Conservation (phyloP, 2,113 vertebrate genomes). For the Callipepla californica region DNA sequence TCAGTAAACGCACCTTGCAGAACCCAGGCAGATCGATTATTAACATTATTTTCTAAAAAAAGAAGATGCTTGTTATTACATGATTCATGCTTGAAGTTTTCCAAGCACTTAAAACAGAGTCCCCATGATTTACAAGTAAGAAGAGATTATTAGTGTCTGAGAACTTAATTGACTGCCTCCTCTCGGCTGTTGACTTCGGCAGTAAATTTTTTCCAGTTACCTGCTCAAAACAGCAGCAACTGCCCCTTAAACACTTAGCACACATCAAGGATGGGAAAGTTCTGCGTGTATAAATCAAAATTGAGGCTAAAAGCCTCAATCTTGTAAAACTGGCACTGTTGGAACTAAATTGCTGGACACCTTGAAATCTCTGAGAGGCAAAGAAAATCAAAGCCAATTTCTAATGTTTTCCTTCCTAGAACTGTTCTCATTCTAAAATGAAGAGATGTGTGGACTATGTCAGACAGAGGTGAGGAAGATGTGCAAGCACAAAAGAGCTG, state of each 20-base stretch:
- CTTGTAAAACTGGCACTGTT: slow-evolving; percentile 25
- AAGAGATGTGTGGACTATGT: not conserved
- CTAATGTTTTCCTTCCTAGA: slow-evolving; percentile 36
- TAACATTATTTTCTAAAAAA: slow-evolving; percentile 47
- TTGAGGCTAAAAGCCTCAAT: slow-evolving; percentile 40
- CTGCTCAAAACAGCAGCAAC: slow-evolving; percentile 21
- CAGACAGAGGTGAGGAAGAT: not conserved
- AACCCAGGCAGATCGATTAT: slow-evolving; percentile 52
- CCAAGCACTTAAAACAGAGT: slow-evolving; percentile 10
- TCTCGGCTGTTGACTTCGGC: not conserved
- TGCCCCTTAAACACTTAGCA: not conserved
- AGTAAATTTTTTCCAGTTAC: slow-evolving; percentile 47
- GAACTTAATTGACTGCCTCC: slow-evolving; percentile 47
- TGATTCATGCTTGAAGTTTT: slow-evolving; percentile 37
- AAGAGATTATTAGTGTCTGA: slow-evolving; percentile 45
- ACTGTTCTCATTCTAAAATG: slow-evolving; percentile 1
- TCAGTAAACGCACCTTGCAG: not conserved
- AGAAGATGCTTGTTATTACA: not conserved
- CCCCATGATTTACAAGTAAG: slow-evolving; percentile 39
- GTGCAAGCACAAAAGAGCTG: not conserved
- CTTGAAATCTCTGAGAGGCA: slow-evolving; percentile 16
- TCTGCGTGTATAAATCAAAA: not conserved
- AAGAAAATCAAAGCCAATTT: slow-evolving; percentile 49
- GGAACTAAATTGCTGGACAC: slow-evolving; percentile 21
- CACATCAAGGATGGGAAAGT: not conserved